Conservation (phyloP, 2,797 vertebrate species). For the Lagorchestes hirsutus region DNA sequence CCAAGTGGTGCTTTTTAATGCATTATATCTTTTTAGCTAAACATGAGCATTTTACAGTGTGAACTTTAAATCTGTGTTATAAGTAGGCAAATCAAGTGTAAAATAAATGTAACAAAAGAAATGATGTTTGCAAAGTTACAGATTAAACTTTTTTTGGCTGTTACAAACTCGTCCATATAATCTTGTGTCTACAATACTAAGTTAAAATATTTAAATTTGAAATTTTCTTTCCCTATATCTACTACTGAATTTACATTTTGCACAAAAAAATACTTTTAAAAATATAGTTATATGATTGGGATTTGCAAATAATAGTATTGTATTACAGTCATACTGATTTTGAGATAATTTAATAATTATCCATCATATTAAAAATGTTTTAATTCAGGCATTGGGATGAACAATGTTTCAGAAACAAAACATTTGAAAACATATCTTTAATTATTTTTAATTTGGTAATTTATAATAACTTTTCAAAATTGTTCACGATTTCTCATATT, state of each 20-base stretch:
- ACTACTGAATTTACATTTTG: background rate
- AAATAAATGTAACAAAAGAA: conserved; percentile 40
- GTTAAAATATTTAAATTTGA: background rate
- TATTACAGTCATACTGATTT: background rate
- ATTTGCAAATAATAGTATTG: conserved; percentile 11
- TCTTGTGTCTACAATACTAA: conserved; percentile 1
- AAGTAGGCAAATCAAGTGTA: conserved; percentile 60
- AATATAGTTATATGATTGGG: background rate
- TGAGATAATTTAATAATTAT: background rate
- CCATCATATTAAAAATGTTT: background rate
- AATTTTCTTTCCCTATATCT: background rate
- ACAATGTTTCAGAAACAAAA: background rate
- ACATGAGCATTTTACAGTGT: background rate
- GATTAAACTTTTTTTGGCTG: background rate
- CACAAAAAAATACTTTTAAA: background rate
- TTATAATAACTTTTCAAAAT: too few relatives aligned
- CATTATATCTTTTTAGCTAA: background rate
- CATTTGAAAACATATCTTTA: background rate
- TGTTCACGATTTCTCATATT: too few relatives aligned
- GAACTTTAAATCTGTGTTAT: conserved; percentile 41
- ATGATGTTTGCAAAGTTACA: background rate
- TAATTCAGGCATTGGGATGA: background rate
- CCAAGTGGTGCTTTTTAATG: conserved; percentile 50
- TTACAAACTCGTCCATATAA: background rate
- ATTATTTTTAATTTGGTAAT: too few relatives aligned